Base-by-base conservation (phyloP, 1,140 invertebrate species). In the Pogonomyrmex barbatus region DNA sequence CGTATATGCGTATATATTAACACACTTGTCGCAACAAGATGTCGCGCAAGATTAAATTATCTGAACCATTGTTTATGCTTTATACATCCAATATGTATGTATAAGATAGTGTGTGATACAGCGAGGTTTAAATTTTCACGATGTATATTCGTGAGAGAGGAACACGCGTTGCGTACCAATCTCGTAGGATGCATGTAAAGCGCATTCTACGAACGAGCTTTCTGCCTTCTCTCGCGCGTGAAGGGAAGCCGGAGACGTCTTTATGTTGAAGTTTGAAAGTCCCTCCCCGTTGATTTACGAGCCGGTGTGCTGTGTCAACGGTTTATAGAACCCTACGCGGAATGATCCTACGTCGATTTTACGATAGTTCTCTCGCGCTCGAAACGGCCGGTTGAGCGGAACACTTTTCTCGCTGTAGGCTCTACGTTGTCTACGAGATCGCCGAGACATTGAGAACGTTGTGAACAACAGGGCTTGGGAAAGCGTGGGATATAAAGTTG, bases 31-130 rank as follows among this genome's bases (percentile, higher is more conserved):
- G 52, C 60, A 54, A 33, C 17, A 50, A 85, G 83, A 82, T 86
- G 83, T 91, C 89, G 83, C 87, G 70, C 81, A 58, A 76, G 87
- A 91, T 91, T 85, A 87, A 89, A 89, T 91, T 91, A 91, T 91
- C 89, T 84, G 70, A 65, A 73, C 58, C 70, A 89, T 89, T 91
- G 87, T 91, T 91, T 91, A 91, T 89, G 85, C 76, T 87, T 91
- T 85, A 90, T 89, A 87, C 70, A 45, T 45, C 39, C 54, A 54
- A 47, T 24, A 45, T 4, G 65, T 77, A 63, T 84, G 65, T 77
- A 63, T 84, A 76, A 81, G 62, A 39, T 39, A 10, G 63, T 6
- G 8, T 42, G 24, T n/a, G 24, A 4, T 17, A 45, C 42, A 30
- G 24, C 52, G 54, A 70, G 68, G 63, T 33, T 87, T 89, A 91